phyloP scores from a whole-genome alignment of 2,113 vertebrate species.

The Nematolebias whitei region DNA sequence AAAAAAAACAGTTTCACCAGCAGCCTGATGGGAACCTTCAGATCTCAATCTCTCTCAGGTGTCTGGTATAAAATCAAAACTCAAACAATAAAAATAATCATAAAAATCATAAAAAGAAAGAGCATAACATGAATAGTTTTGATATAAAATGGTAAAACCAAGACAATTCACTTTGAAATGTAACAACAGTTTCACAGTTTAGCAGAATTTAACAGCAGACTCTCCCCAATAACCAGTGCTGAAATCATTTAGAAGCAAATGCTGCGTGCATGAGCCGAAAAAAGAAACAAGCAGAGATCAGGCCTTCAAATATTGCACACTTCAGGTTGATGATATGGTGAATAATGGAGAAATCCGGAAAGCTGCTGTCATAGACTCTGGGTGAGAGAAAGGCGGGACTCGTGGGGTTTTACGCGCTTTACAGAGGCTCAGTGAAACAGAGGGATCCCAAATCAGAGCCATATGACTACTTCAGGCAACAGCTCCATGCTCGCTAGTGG shows the following conservation, averaged over 20 bases:
- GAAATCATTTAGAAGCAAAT: neutral
- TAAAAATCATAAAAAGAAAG: neutral
- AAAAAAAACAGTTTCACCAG: neutral
- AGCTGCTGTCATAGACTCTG: slow-evolving; percentile 59
- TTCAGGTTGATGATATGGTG: slow-evolving; percentile 44
- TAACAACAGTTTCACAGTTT: neutral
- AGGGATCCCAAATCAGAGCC: slow-evolving; percentile 75
- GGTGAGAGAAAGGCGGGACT: slow-evolving; percentile 63
- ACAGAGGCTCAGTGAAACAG: slow-evolving; percentile 59
- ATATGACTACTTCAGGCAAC: slow-evolving; percentile 71
- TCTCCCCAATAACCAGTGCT: neutral
- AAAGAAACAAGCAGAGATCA: neutral
- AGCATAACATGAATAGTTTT: slow-evolving; percentile 9
- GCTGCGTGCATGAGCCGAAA: neutral
- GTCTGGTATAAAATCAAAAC: neutral
- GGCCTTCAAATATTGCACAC: slow-evolving; percentile 34
- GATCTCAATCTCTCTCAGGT: slow-evolving; percentile 19
- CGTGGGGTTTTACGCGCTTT: slow-evolving; percentile 60
- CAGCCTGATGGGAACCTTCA: slow-evolving; percentile 2
- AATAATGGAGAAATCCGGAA: slow-evolving; percentile 58
- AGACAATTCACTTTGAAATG: neutral
- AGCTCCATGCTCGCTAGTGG: slow-evolving; percentile 54
- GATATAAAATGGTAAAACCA: neutral
- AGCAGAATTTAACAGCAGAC: neutral
- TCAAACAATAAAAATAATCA: neutral